phyloP scores from a whole-genome alignment of 2,797 vertebrate species.

The Sebastes trivittatus region DNA sequence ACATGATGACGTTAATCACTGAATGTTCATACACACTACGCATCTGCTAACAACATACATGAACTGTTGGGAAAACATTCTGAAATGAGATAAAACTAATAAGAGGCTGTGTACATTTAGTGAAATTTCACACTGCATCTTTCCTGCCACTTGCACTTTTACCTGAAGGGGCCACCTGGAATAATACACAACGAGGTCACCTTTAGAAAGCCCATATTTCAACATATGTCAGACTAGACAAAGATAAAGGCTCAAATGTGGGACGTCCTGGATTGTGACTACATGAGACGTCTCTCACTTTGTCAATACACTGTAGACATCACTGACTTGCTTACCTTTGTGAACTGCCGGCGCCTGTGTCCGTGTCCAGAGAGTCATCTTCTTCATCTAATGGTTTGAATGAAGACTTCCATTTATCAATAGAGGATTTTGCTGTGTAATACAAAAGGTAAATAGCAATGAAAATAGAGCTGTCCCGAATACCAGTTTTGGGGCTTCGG shows the following conservation, averaged over 20 bases:
- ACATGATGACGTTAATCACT: not conserved
- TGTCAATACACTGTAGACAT: not conserved
- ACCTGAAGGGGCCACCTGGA: not conserved
- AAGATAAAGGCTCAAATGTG: not conserved
- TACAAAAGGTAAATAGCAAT: not conserved
- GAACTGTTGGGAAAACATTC: not conserved
- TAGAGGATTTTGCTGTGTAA: not conserved
- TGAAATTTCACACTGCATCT: not conserved
- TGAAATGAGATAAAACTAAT: not conserved
- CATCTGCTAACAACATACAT: not conserved
- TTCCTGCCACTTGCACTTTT: not conserved
- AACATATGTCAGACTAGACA: not conserved
- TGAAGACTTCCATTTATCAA: conserved; percentile 64
- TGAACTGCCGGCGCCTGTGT: conserved; percentile 13
- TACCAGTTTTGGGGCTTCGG: too few species aligned
- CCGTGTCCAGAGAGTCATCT: conserved; percentile 20
- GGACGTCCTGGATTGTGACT: not conserved
- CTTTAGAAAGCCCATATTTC: not conserved
- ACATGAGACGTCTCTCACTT: not conserved
- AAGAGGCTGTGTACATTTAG: not conserved
- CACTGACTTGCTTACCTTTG: conserved; percentile 37
- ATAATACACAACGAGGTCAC: not conserved
- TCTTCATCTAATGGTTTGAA: conserved; percentile 43
- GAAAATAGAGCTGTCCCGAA: not conserved
- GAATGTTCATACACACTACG: not conserved